A percentile compares a stretch with the other conserved stretches of the same genome.
Conservation (phyloP, 2,797 vertebrate genomes). For the Gallinago solitaria region DNA sequence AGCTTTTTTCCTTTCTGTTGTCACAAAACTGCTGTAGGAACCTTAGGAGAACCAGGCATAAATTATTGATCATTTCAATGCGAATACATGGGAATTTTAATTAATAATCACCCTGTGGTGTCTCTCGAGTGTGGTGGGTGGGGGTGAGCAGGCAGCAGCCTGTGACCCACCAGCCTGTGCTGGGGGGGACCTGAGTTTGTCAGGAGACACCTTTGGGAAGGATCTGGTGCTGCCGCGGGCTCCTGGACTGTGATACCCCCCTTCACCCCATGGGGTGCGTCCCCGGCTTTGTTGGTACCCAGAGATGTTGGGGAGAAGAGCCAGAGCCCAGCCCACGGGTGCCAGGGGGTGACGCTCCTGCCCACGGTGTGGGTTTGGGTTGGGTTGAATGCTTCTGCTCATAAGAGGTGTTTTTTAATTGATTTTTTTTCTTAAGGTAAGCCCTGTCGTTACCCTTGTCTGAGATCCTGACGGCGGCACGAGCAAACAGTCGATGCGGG, state of each 20-base stretch:
- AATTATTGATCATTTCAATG: conserved; percentile 69
- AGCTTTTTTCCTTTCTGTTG: conserved; percentile 69
- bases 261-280: not conserved
- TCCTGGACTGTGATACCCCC: not conserved
- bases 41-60: conserved; percentile 15
- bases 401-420: not conserved
- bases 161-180: not conserved
- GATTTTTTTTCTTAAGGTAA: not conserved
- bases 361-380: accelerated
- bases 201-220: not conserved
- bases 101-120: not conserved
- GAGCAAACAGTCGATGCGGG: not conserved
- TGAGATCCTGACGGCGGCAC: not conserved
- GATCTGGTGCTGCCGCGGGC: not conserved
- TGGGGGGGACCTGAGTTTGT: not conserved
- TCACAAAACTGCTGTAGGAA: conserved; percentile 68
- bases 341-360: not conserved
- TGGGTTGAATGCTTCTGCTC: not conserved
- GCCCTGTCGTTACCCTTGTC: not conserved
- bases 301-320: accelerated
- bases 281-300: not conserved
- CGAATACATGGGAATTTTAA: conserved; percentile 29
- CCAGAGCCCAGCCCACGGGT: accelerated
- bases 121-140: conserved; percentile 5
- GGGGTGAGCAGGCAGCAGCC: not conserved